Base-by-base conservation (phyloP, 92 coral and sea anemone species). In the Zoanthus sansibaricus region DNA sequence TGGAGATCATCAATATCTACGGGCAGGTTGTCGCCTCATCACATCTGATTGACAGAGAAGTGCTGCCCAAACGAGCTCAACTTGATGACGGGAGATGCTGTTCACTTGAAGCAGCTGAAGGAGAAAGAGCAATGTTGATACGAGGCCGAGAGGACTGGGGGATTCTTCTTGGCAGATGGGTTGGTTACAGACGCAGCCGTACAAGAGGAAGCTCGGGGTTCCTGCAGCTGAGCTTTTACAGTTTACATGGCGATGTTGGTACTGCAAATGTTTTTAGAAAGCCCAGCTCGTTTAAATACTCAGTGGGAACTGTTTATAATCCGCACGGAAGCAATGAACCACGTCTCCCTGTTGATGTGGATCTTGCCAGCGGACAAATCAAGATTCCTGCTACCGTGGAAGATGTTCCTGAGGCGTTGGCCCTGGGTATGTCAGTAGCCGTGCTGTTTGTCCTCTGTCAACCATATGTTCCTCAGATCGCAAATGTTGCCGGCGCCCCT, bases 61-160 rank as follows among this genome's bases (percentile, higher is more conserved):
- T 85, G 69, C 82, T 94, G 46, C 98, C 98, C 3, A 84, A 47
- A 71, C 78, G 32, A 67, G 78, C 67, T 3, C 95, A 94, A 62
- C 82, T 94, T 72, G 89, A 59, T 18, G 86, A 89, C 17, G 72
- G 62, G 20, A 49, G 4, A 47, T 9, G 71, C 48, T 79, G 87
- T 61, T 85, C 79, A 0, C 76, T 86, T 16, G 86, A 84, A 30
- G 86, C 80, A 15, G 79, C 86, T 52, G 89, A 86, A 72, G 84
- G 90, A 51, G 96, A 93, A 55, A 86, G 95, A 61, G 97, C 97
- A 11, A 82, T 94, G 44, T 78, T 94, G 21, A 66, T 94, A 14
- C 87, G 97, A 86, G 97, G 97, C 8, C 87, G 91, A 25, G 84
- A 82, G 51, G 97, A 94, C 89, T 94, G 97, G 98, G 95, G 94